Evolutionary conservation across 2,888 invertebrate genomes (phyloP), one percentile per base, ranked within the genome.

Genomic region (Perdita meconis): DNA sequence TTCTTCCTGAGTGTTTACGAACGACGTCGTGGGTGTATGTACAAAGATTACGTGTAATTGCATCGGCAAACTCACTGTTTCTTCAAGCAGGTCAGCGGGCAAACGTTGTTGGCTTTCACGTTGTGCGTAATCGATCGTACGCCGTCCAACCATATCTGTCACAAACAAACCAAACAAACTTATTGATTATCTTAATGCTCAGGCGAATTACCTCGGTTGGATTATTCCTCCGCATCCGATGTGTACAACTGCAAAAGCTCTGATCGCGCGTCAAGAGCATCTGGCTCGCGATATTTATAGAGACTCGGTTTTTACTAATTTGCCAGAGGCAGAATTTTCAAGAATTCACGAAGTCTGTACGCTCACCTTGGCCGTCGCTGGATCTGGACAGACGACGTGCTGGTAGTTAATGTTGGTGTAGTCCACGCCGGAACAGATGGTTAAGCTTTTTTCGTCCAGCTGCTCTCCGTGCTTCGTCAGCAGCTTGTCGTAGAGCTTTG

Each of bases 401-500:
- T 98, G 98, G 93, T 98, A 98, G 93, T 97, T 98, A 92, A 99
- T 98, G 93, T 99, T 99, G 92, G 99, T 99, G 93, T 99, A 97
- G 93, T 99, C 99, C 16, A 98, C 97, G 12, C 99, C 99, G 90
- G 98, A 98, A 93, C 99, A 99, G 90, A 99, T 97, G 76, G 99
- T 98, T 60, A 99, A 93, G 4, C 98, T 98, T 91, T 98, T 96
- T 80, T 98, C 98, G 88, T 99, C 99, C 81, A 99, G 92, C 77
- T 94, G 95, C 76, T 93, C 94, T 1, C 97, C 97, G 89, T 97
- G 96, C 90, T 97, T 97, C 90, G 95, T 95, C 64, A 94, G 93
- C 66, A 99, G 93, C 90, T 96, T 97, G 89, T 94, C 94, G 79
- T 94, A 94, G 65, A 98, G 93, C 92, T 97, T 97, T 0, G 95